Percentiles rank a stretch among this genome's conserved stretches.
Conservation (phyloP, 2,113 vertebrate species). For the Nerophis lumbriciformis region DNA sequence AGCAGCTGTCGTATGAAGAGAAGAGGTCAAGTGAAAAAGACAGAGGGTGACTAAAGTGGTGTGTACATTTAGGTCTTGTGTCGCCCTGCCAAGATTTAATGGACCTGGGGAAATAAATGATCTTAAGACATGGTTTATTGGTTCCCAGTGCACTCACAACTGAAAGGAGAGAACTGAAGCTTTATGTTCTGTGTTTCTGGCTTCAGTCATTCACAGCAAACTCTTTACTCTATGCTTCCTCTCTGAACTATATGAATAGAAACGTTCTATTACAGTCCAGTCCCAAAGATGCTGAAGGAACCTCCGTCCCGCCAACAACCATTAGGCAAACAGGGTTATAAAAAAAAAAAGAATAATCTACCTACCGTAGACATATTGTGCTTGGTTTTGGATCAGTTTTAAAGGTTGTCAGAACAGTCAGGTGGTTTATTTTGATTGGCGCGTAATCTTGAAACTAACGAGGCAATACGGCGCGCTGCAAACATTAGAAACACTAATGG, state of each 20-base stretch:
- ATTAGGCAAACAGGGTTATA: constrained; percentile 11
- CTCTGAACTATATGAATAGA: constrained; percentile 39
- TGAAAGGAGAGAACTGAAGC: constrained; percentile 39
- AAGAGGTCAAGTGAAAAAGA: constrained; percentile 20
- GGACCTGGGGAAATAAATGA: constrained; percentile 51
- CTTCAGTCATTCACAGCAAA: constrained; percentile 52
- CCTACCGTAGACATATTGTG: not conserved
- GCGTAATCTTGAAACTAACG: too few species aligned
- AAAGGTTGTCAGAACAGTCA: too few species aligned
- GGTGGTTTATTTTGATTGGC: too few species aligned
- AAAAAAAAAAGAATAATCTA: too few species aligned
- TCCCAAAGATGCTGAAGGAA: constrained; percentile 8
- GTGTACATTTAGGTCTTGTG: constrained; percentile 16
- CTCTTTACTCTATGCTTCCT: constrained; percentile 42
- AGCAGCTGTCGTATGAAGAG: constrained; percentile 27
- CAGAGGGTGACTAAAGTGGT: constrained; percentile 8
- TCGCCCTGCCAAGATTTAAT: constrained; percentile 45
- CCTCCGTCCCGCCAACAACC: not conserved
- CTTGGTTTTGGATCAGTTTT: too few species aligned
- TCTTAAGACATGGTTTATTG: constrained; percentile 40
- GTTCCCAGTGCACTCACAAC: constrained; percentile 29
- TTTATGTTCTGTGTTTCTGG: constrained; percentile 31
- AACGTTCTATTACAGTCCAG: constrained; percentile 35
- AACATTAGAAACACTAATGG: too few species aligned
- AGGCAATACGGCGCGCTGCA: too few species aligned